Conservation (phyloP, 2,113 vertebrate species). For the human region GRCh38 chr13:51354001-51354500, state of each 20-base stretch:
- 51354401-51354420: background rate
- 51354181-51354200: background rate
- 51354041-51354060: background rate
- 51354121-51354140: background rate
- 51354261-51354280: background rate
- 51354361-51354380: slow-evolving; percentile 1
- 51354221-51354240: background rate
- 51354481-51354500: background rate
- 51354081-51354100: background rate
- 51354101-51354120: background rate
- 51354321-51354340: slow-evolving; percentile 24
- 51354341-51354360: slow-evolving; percentile 30
- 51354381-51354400: background rate
- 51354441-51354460: slow-evolving; percentile 23
- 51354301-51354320: background rate
- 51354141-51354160: background rate
- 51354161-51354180: slow-evolving; percentile 28
- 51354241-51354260: background rate
- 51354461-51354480: background rate
- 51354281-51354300: background rate
- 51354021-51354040: background rate
- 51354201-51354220: background rate
- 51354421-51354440: background rate
- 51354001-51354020: background rate
- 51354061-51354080: background rate